phyloP scores from a whole-genome alignment of 2,888 invertebrate genomes.

The Megastigmus dorsalis region DNA sequence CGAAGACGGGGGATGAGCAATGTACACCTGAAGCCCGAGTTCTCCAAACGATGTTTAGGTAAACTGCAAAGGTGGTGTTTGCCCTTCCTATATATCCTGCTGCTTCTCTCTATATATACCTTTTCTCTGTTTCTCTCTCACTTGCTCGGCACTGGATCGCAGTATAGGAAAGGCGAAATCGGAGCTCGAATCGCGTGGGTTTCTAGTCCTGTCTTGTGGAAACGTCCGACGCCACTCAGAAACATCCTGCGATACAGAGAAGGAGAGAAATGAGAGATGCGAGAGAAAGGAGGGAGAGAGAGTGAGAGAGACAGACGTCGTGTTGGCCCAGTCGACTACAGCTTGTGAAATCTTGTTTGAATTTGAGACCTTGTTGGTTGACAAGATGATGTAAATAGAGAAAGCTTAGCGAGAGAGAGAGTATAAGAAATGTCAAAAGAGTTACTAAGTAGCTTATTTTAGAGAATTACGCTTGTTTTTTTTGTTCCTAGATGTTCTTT shows the following conservation, averaged over 20 bases:
- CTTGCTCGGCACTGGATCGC: neutral
- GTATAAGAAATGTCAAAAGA: slow-evolving; percentile 17
- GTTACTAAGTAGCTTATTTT: slow-evolving; percentile 25
- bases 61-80: slow-evolving; percentile 48
- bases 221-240: slow-evolving; percentile 23
- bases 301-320: neutral
- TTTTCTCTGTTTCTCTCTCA: neutral
- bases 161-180: neutral
- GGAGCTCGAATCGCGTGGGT: slow-evolving; percentile 17
- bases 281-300: neutral
- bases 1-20: slow-evolving; percentile 37
- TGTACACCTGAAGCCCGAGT: slow-evolving; percentile 22
- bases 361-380: slow-evolving; percentile 41
- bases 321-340: slow-evolving; percentile 34
- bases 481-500: no score
- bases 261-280: no score
- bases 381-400: slow-evolving; percentile 29
- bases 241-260: neutral
- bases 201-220: slow-evolving; percentile 29
- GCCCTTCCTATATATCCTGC: neutral
- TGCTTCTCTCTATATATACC: slow-evolving; percentile 2
- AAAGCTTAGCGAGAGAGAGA: neutral
- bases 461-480: neutral
- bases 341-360: slow-evolving; percentile 47
- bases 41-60: slow-evolving; percentile 38